Evolutionary conservation across 35 echinoderm and acorn worm genomes (phyloP), one percentile per base, ranked within the genome.

Genomic region (Acanthaster planci): DNA sequence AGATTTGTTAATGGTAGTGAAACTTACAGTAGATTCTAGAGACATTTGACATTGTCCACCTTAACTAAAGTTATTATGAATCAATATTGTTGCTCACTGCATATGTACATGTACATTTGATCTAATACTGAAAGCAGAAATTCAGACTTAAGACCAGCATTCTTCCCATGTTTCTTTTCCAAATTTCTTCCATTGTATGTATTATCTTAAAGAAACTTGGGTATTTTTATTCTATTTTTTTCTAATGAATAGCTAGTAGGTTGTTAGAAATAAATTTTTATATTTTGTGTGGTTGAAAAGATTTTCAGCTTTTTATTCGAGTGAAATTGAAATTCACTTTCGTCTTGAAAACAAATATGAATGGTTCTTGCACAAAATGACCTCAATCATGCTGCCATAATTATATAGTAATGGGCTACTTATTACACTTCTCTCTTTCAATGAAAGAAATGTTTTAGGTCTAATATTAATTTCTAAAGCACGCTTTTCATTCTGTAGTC

Each of bases 61-160:
- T 72, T 72, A 27, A 68, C 34, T 68, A 72, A 72, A 47, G 10
- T 72, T 60, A 31, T 31, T 72, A 34, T 34, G 34, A 14, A 72
- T 31, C 22, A 72, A 35, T 72, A 29, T 72, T 72, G 64, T 26
- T 72, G 64, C 64, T 6, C 42, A 47, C 4, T 21, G 64, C 64
- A 72, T 72, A 34, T 72, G 64, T 72, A 72, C 64, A 34, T 72
- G 64, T 72, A 72, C 64, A 72, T 72, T 72, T 72, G 64, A 14
- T 72, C 64, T 31, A 72, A 72, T 22, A 72, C 23, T 8, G 3
- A 26, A 31, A 29, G 64, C 12, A 72, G 64, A 72, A 72, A 26
- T 72, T 72, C 23, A 72, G 10, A 35, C 2, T 72, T 47, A 47
- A 72, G 64, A 27, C 64, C 64, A 72, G 10, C 30, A 72, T 72